phyloP scores from a whole-genome alignment of 2,888 invertebrate genomes.

The Osmoderma eremita region DNA sequence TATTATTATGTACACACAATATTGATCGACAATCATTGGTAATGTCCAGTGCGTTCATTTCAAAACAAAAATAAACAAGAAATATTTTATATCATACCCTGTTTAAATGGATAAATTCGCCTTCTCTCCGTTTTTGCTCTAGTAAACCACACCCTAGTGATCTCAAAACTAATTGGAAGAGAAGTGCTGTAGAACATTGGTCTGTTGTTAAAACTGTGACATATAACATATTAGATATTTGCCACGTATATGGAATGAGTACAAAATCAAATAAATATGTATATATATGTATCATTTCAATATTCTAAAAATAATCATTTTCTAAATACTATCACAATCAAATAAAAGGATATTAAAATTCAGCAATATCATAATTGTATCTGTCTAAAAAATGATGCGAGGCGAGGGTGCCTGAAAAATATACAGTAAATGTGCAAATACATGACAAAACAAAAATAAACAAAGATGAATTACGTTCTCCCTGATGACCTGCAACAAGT shows the following conservation, averaged over 20 bases:
- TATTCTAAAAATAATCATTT: not conserved
- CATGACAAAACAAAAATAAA: constrained; percentile 28
- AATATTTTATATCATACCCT: constrained; percentile 29
- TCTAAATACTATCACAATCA: constrained; percentile 23
- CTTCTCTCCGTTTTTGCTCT: constrained; percentile 28
- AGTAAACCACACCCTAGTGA: constrained; percentile 32
- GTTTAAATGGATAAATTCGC: constrained; percentile 20
- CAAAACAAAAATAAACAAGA: constrained; percentile 10
- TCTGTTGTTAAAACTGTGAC: constrained; percentile 35
- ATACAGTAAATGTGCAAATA: constrained; percentile 33
- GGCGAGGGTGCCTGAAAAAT: constrained; percentile 41
- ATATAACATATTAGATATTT: constrained; percentile 36
- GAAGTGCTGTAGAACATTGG: constrained; percentile 27
- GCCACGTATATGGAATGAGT: constrained; percentile 1
- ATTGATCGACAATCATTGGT: too few relatives aligned
- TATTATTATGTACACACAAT: too few relatives aligned
- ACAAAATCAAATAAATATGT: constrained; percentile 17
- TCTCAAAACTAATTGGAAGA: constrained; percentile 31
- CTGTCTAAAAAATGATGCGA: constrained; percentile 30
- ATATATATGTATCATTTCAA: not conserved
- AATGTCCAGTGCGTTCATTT: not conserved
- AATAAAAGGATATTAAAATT: constrained; percentile 19
- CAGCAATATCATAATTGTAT: constrained; percentile 16
- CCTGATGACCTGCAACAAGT: constrained; percentile 55
- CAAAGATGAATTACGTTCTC: constrained; percentile 38